Conservation (phyloP, 2,888 invertebrate species). For the Hypercompe scribonia region DNA sequence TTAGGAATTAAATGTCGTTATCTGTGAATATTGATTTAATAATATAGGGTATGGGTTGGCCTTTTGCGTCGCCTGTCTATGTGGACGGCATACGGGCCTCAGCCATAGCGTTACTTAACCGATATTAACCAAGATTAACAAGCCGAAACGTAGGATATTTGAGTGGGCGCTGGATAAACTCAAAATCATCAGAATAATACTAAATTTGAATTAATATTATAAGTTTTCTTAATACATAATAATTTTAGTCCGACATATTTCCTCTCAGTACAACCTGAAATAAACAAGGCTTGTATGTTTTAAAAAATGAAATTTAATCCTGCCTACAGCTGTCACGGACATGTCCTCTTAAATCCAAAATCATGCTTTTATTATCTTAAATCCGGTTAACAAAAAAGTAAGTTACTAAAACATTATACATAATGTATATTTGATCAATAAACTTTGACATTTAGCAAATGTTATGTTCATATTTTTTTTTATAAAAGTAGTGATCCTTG, state of each 20-base stretch:
- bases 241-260: background rate
- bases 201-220: no score
- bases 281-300: background rate
- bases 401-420: background rate
- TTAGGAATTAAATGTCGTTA: no score
- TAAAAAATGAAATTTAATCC: background rate
- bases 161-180: no score
- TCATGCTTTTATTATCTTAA: background rate
- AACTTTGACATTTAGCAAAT: constrained; percentile 41
- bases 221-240: no score
- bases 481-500: constrained; percentile 79
- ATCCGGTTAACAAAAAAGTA: background rate
- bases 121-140: no score
- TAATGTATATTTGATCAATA: background rate
- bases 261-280: background rate
- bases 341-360: background rate
- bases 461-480: constrained; percentile 47
- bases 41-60: no score
- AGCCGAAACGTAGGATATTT: no score
- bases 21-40: no score
- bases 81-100: no score
- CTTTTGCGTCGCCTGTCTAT: no score
- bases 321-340: background rate
- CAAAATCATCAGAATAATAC: no score
- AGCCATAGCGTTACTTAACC: no score